Base-by-base conservation (phyloP, 2,113 vertebrate genomes). In the Limnothrissa miodon region DNA sequence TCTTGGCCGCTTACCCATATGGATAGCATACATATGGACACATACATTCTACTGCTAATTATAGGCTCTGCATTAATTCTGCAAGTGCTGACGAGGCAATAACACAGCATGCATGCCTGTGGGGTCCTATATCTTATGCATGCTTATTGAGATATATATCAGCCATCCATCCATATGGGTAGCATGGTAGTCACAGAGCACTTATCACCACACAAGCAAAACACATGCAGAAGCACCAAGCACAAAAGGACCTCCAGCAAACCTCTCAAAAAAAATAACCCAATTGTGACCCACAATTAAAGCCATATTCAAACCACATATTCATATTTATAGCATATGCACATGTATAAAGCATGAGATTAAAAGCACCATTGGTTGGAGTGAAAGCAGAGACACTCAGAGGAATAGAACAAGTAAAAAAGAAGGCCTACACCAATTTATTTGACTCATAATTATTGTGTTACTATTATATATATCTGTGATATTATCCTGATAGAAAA, bases 181-280 rank as follows among this genome's bases (percentile, higher is more conserved):
- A 88, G 79, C 74, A 83, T 8, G 19, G 45, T 42, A 80, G 85
- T 36, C 84, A 89, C 51, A 82, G 86, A 83, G 74, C 88, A 86
- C 84, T 80, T 83, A 87, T 85, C 88, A 87, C 86, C 86, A 88
- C 80, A 81, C 88, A 87, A 88, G 88, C 89, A 86, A 44, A 80
- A 81, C 45, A 86, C 78, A 33, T 87, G 85, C 87, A 91, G 85
- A 85, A 84, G 89, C 89, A 89, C 83, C 66, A 74, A 48, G 87
- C 89, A 90, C 84, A 84, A 83, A 82, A 90, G 91, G 91, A 84
- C 90, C 91, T 87, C 66, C 92, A 91, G 90, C 89, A 92, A 93
- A 93, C 93, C 91, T 92, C 92, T 92, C 90, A 92, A 91, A 74
- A 45, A 44, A 92, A 91, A 74, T 42, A 44, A 29, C 66, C 66